Evolutionary conservation across 2,888 invertebrate species (phyloP).

Genomic region (Dexiosoma caninum): DNA sequence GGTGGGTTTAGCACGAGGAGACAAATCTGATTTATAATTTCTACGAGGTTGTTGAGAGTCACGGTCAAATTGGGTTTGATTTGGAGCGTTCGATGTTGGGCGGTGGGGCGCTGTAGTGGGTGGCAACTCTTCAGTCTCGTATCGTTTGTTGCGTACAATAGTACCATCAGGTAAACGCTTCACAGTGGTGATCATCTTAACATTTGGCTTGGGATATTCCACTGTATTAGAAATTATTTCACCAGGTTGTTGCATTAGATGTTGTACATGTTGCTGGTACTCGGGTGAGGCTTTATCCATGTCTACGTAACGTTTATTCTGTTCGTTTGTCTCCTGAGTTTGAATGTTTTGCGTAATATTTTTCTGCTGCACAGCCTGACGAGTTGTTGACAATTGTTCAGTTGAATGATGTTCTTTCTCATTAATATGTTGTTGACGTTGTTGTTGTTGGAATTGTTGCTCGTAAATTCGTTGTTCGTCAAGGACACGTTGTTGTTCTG

Average conservation of each 20-base stretch:
- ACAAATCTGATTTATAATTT: slow-evolving; percentile 49
- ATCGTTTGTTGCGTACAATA: slow-evolving; percentile 83
- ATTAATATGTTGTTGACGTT: slow-evolving; percentile 73
- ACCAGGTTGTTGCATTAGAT: slow-evolving; percentile 76
- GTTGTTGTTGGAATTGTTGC: slow-evolving; percentile 72
- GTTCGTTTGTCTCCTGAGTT: slow-evolving; percentile 71
- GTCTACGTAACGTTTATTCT: slow-evolving; percentile 74
- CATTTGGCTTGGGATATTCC: slow-evolving; percentile 83
- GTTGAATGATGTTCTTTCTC: slow-evolving; percentile 74
- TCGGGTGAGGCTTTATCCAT: slow-evolving; percentile 76
- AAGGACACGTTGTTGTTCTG: slow-evolving; percentile 74
- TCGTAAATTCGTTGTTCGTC: slow-evolving; percentile 61
- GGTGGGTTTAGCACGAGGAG: slow-evolving; percentile 33
- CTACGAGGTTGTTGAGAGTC: slow-evolving; percentile 52
- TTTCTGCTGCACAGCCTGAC: slow-evolving; percentile 67
- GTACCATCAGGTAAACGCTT: slow-evolving; percentile 83
- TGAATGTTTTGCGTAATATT: slow-evolving; percentile 71
- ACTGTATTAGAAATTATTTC: slow-evolving; percentile 81
- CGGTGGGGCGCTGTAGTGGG: slow-evolving; percentile 60
- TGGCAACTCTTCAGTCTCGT: slow-evolving; percentile 79
- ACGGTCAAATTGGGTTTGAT: slow-evolving; percentile 41
- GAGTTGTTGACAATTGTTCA: slow-evolving; percentile 70
- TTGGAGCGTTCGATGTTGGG: slow-evolving; percentile 28
- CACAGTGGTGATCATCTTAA: slow-evolving; percentile 83
- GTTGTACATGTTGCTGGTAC: slow-evolving; percentile 74